These are phyloP conservation scores for Vimba vimba DNA, from an alignment of 2,113 vertebrate species.

Conservation along the genomic window DNA sequence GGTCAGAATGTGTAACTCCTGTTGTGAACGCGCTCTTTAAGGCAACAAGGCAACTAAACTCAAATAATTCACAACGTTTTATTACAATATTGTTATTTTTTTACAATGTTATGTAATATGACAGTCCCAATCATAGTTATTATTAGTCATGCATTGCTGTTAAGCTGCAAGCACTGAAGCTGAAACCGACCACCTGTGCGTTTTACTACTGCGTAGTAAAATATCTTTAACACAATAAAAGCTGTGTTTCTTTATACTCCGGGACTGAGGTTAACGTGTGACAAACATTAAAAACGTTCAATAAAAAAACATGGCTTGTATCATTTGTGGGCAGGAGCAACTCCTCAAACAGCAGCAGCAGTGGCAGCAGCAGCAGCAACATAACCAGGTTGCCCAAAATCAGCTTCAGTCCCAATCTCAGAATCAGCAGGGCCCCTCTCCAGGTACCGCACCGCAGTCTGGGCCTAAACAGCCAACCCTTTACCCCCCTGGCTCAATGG, in stretches of 20 bases:
- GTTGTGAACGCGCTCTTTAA: no score
- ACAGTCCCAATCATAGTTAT: no score
- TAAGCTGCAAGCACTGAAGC: no score
- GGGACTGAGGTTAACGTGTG: not conserved
- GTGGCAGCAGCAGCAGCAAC: constrained; percentile 74
- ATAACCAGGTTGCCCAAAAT: constrained; percentile 74
- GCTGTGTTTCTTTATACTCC: not conserved
- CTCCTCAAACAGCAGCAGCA: constrained; percentile 87
- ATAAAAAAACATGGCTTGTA: not conserved
- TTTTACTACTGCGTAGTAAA: no score
- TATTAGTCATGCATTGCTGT: no score
- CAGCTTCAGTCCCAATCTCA: constrained; percentile 74
- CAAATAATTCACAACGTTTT: no score
- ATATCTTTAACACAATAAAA: no score
- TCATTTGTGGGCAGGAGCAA: constrained; percentile 80
- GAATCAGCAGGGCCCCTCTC: constrained; percentile 69
- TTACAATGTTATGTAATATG: no score
- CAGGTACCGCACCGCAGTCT: constrained; percentile 70
- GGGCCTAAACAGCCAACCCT: constrained; percentile 75
- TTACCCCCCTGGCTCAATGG: constrained; percentile 84
- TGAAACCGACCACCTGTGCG: no score
- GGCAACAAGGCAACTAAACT: no score
- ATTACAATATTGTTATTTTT: no score
- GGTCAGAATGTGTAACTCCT: no score
- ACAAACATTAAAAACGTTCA: not conserved